Evolutionary conservation across 2,113 vertebrate species (phyloP), one percentile per base, ranked within the genome.

Genomic region (Lophochroa leadbeateri): DNA sequence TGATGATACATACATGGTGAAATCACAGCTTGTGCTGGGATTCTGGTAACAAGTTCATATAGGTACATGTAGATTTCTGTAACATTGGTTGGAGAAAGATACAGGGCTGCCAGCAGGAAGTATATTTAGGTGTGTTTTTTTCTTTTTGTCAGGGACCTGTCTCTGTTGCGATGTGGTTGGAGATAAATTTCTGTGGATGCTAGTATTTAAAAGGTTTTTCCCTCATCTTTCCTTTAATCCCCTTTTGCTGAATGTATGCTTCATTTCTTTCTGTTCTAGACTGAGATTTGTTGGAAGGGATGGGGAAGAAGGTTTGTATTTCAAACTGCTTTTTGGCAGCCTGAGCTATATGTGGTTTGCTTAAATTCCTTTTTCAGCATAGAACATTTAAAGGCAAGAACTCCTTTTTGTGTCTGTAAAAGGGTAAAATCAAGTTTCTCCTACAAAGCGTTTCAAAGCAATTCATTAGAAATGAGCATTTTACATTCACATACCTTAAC

Each of bases 151-250:
- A 19, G 55, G 23, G 27, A 16, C 25, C 50, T 58, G 19, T 77
- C 71, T 82, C 71, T 27, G 23, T 58, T 70, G 55, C 60, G 72
- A 77, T 93, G 60, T 67, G 92, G 33, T 35, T 82, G 86, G 77
- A 84, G 83, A 92, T 93, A 87, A 85, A 91, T 89, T 92, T 95
- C 61, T 72, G 69, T 49, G 77, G 64, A 84, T 96, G 83, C 88
- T 94, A 75, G 43, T 96, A 67, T 96, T 92, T 94, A 57, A 96
- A 96, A 94, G 84, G 87, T 83, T 96, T 96, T 95, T 86, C 58
- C 55, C 82, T 89, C 27, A 7, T 89, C 70, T 74, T 77, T 57
- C n/a, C 46, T 82, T 89, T 94, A 96, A 87, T 96, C 91, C 46
- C 29, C 77, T 93, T 85, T 82, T 89, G 41, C 80, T 76, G 65